Evolutionary conservation across 2,888 invertebrate species (phyloP), one percentile per base, ranked within the genome.

Genomic region (Loripinus fragilis): DNA sequence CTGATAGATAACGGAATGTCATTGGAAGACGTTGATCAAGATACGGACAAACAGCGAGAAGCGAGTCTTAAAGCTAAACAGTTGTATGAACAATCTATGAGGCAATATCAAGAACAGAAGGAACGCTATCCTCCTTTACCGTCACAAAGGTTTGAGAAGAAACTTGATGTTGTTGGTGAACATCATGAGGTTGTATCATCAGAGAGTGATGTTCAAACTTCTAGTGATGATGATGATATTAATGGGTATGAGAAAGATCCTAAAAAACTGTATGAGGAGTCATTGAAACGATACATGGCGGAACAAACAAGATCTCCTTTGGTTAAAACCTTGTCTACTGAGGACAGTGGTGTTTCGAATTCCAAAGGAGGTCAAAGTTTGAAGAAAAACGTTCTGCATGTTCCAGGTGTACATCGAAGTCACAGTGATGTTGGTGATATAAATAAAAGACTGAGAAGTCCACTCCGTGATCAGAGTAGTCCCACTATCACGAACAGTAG

Each of bases 51-150:
- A 64, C 91, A 92, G 75, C 86, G 85, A 55, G 86, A 86, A 71
- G 89, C 86, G 12, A 92, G 90, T 85, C 80, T 87, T 23, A 85
- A 81, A 38, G 93, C 92, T 17, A 88, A 87, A 75, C 78, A 87
- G 45, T 80, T 93, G 64, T 92, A 92, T 79, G 87, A 90, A 75
- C 85, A 91, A 52, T 91, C 91, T 0, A 78, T 90, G 73, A 73
- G 69, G 65, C 85, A 84, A 67, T 85, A 82, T 64, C 81, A 83
- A 60, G 87, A 87, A 48, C 78, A 83, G 33, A 45, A 71, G 45
- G 74, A 74, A 30, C 66, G 76, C 38, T 28, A 68, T 60, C 71
- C 64, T 60, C 65, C 76, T 15, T 72, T 76, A 23, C 80, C 83
- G 15, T 78, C 80, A 12, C 75, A 80, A 67, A 55, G 65, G 71